Evolutionary conservation across 37 sponge, comb jelly and placozoan genomes (phyloP), one percentile per base, ranked within the genome.

Genomic region (Hormiphora californensis): DNA sequence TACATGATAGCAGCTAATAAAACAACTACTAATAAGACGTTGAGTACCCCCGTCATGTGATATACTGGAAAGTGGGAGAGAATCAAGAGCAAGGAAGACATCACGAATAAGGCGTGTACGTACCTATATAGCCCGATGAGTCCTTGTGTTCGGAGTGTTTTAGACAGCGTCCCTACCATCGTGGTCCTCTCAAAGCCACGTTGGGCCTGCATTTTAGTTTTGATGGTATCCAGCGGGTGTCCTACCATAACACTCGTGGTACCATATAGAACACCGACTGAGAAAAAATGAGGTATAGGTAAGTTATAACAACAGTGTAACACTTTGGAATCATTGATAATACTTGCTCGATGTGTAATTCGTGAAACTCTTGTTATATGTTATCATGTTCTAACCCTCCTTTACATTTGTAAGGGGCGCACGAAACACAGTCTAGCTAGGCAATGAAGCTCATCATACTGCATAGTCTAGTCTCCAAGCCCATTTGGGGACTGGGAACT

Each of bases 121-220:
- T 67, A 88, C 88, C 88, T 63, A 51, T 97, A 97, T 51, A 97
- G 89, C 0, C 98, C 98, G 7, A 88, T 54, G 0, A 97, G 54
- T 17, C 94, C 94, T 49, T 94, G 92, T 0, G 63, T 63, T 21
- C 88, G 68, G 23, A 97, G 39, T 0, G 98, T 97, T 34, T 89
- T 62, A 9, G 89, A 27, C 1, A 33, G 25, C 1, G 81, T 73
- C 44, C 81, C 0, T 17, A 73, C 5, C 98, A 97, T 97, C 55
- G 63, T 89, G 8, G 88, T 40, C 0, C 46, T 62, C 69, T 97
- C 98, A 78, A 93, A 97, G 0, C 98, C 98, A 23, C 34, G 54
- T 88, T 97, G 98, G 0, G 98, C 98, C 68, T 97, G 98, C 98
- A 97, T 97, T 78, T 97, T 97, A 1, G 98, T 97, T 88, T 97